Evolutionary conservation across 2,888 invertebrate species (phyloP).

Genomic region (Drosophila parthenogenetica): DNA sequence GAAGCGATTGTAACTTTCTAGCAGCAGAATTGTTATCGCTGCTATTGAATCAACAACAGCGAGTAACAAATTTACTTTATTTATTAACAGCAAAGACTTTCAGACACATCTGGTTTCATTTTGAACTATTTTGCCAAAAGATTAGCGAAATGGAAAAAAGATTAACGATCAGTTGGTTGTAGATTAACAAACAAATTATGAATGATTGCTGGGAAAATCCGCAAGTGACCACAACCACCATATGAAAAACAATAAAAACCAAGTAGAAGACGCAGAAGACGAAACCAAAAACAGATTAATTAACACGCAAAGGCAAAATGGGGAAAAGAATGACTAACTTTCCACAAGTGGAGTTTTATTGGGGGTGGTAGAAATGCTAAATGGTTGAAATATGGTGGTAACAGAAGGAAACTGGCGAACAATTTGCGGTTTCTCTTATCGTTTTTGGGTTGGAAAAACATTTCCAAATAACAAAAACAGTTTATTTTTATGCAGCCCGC

Average conservation of each 20-base stretch:
- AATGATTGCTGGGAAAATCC: conserved; percentile 30
- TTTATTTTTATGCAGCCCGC: conserved; percentile 50
- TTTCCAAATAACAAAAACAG: conserved; percentile 35
- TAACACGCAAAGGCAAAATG: conserved; percentile 25
- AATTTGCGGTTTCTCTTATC: conserved; percentile 49
- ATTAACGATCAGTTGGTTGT: conserved; percentile 22
- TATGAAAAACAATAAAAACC: no score
- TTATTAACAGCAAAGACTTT: background rate
- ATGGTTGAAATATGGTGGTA: conserved; percentile 5
- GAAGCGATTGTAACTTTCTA: conserved; percentile 26
- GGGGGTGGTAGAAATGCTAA: conserved; percentile 11
- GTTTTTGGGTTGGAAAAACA: conserved; percentile 14
- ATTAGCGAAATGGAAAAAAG: background rate
- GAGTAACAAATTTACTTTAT: background rate
- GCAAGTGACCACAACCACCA: conserved; percentile 12
- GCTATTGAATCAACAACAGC: background rate
- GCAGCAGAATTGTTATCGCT: conserved; percentile 17
- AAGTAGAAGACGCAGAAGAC: background rate
- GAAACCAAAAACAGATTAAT: conserved; percentile 20
- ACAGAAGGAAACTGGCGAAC: conserved; percentile 24
- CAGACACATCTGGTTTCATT: conserved; percentile 12
- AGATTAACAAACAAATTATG: conserved; percentile 28
- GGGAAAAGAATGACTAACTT: conserved; percentile 20
- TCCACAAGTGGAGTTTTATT: conserved; percentile 9
- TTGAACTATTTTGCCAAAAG: background rate